phyloP scores from a whole-genome alignment of 37 sponge, comb jelly and placozoan genomes.

The Spongia lamella region DNA sequence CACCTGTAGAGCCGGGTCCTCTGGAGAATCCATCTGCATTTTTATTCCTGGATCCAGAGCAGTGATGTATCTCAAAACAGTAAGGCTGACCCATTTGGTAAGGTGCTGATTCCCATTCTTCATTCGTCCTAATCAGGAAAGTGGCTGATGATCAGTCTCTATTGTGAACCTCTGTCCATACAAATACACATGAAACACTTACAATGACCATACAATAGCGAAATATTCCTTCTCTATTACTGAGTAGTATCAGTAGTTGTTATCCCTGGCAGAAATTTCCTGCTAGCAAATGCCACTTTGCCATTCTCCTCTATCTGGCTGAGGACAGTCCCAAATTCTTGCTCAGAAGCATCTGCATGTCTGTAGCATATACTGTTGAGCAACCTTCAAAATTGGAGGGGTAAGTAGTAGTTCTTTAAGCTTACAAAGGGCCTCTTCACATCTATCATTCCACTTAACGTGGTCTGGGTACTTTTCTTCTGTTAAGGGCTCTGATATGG shows the following conservation, averaged over 20 bases:
- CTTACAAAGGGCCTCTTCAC: too few relatives aligned
- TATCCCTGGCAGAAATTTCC: slow-evolving; percentile 8
- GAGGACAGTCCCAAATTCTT: slow-evolving; percentile 6
- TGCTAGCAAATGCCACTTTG: slow-evolving; percentile 17
- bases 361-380: too few relatives aligned
- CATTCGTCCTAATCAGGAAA: slow-evolving; percentile 25
- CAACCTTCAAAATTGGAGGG: too few relatives aligned
- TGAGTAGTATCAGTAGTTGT: slow-evolving; percentile 4
- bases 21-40: slow-evolving; percentile 41
- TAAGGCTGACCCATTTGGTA: slow-evolving; percentile 28
- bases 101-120: slow-evolving; percentile 13
- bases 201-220: slow-evolving; percentile 11
- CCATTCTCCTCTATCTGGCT: slow-evolving; percentile 19
- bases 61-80: not conserved
- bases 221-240: slow-evolving; percentile 31
- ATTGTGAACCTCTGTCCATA: slow-evolving; percentile 4
- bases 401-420: too few relatives aligned
- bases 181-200: slow-evolving; percentile 5
- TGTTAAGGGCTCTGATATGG: too few relatives aligned
- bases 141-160: slow-evolving; percentile 30
- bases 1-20: not conserved
- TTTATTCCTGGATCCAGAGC: slow-evolving; percentile 1
- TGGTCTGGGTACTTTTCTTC: too few relatives aligned
- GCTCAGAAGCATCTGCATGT: slow-evolving; percentile 32
- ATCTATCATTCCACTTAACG: too few relatives aligned